Base-by-base conservation (phyloP, 2,888 invertebrate genomes). In the Polia nebulosa region DNA sequence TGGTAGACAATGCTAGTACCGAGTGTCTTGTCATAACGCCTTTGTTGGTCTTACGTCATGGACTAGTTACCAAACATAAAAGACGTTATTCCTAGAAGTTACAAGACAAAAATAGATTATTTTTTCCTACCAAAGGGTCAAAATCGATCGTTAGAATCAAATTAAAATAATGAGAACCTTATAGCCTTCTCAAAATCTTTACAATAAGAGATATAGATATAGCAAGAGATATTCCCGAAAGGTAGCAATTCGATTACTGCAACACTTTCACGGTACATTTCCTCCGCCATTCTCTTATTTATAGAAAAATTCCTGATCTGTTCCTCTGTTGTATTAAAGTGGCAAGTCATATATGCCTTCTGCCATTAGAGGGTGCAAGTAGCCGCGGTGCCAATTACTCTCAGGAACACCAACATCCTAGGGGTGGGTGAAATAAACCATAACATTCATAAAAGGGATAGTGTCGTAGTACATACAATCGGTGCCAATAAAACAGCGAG, bases 401-500 rank as follows among this genome's bases (percentile, higher is more conserved):
- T 85, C 77, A 79, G 81, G 76, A 85, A 87, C 86, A 89, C 87
- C 88, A 80, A 80, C 84, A 84, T 83, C 82, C 84, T 80, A 80
- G 86, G 89, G 91, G 88, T 82, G 88, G 85, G 83, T 78, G 87
- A 87, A 89, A 89, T 91, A 92, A 91, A 94, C 90, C 89, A 93
- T 93, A 92, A 93, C 91, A 90, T 91, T 94, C 91, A 91, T 92
- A 92, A 92, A 93, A 76, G 93, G 91, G 93, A 92, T 93, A 95
- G 94, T 94, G 94, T 93, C 91, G 88, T 89, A 88, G 86, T 88
- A 89, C 91, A 92, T 90, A 93, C 93, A 94, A 95, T 94, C 92
- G 94, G 92, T 91, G 93, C 90, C 93, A 94, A 95, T 94, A 94
- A 95, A 94, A 92, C 89, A 90, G 91, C 91, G 86, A 83, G 88